A percentile compares a stretch with the other conserved stretches of the same genome.
Conservation (phyloP, 2,797 vertebrate species). For the Knipowitschia caucasica region DNA sequence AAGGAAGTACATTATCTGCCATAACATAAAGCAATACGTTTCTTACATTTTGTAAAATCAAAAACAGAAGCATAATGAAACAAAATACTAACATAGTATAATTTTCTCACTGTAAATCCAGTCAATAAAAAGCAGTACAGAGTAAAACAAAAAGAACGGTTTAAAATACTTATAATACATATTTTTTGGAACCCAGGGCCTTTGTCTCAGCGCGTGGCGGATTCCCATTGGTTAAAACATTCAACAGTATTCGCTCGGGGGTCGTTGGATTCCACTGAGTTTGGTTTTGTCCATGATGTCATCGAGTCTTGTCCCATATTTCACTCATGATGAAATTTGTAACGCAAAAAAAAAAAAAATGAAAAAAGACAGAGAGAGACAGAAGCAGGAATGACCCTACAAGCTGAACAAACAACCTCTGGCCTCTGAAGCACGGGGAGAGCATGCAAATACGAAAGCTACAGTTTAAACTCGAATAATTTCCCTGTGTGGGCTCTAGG, state of each 20-base stretch:
- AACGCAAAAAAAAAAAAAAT: conserved; percentile 14
- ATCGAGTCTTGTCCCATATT: conserved; percentile 33
- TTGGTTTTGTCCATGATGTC: conserved; percentile 52
- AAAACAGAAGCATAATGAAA: conserved; percentile 84
- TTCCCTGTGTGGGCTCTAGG: conserved; percentile 16
- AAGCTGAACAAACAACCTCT: conserved; percentile 57
- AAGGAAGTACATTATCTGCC: conserved; percentile 72
- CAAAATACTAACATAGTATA: conserved; percentile 90
- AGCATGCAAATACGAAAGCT: conserved; percentile 36
- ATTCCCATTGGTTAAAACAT: conserved; percentile 54
- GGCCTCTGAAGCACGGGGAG: conserved; percentile 31
- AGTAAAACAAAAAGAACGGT: conserved; percentile 37
- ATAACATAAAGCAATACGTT: conserved; percentile 78
- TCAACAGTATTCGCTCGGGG: conserved; percentile 43
- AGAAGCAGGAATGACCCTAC: conserved; percentile 32
- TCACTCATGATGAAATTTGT: conserved; percentile 37
- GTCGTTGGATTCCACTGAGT: conserved; percentile 45
- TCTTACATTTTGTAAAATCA: conserved; percentile 86
- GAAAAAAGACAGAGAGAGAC: conserved; percentile 25
- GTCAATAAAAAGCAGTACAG: conserved; percentile 81
- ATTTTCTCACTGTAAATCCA: conserved; percentile 87
- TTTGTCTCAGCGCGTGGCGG: conserved; percentile 46
- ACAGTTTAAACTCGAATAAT: conserved; percentile 38
- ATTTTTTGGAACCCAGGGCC: conserved; percentile 68
- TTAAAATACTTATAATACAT: conserved; percentile 73